A percentile compares a stretch with the other conserved stretches of the same genome.
Evolutionary conservation across 2,888 invertebrate genomes (phyloP).

Genomic region (Eupithecia subfuscata): DNA sequence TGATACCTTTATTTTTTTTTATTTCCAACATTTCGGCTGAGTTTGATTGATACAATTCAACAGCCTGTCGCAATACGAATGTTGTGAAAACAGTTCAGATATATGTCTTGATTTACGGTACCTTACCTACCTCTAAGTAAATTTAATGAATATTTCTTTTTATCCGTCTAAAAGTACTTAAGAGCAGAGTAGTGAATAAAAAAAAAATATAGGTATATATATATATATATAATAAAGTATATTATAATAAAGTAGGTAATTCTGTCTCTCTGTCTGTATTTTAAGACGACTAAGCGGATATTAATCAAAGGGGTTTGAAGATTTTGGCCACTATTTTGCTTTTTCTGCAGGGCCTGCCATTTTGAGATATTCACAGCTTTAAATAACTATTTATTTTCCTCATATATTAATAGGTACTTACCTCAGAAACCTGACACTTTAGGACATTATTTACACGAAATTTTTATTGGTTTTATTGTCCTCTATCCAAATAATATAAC

Average conservation of each 20-base stretch:
- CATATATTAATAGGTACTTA: too few species aligned
- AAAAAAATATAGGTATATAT: too few species aligned
- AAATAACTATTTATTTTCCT: too few species aligned
- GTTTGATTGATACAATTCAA: not conserved
- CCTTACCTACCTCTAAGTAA: not conserved
- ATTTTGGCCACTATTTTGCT: too few species aligned
- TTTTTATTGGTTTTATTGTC: too few species aligned
- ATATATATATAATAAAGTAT: too few species aligned
- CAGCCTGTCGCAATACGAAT: not conserved
- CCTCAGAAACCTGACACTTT: too few species aligned
- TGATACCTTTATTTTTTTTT: not conserved
- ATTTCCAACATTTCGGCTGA: not conserved
- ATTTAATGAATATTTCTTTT: not conserved
- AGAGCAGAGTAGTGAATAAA: not conserved
- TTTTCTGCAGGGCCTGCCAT: too few species aligned
- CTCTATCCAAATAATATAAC: too few species aligned
- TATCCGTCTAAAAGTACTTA: not conserved
- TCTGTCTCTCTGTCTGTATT: not conserved
- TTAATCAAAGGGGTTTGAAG: not conserved
- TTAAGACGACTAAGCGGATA: not conserved
- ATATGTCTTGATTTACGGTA: not conserved
- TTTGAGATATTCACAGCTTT: too few species aligned
- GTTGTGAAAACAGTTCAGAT: not conserved
- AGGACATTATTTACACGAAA: too few species aligned
- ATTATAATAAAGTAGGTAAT: too few species aligned